Percentiles rank a stretch among this genome's conserved stretches.
Conservation (phyloP, 2,113 vertebrate genomes). For the Apteryx owenii region DNA sequence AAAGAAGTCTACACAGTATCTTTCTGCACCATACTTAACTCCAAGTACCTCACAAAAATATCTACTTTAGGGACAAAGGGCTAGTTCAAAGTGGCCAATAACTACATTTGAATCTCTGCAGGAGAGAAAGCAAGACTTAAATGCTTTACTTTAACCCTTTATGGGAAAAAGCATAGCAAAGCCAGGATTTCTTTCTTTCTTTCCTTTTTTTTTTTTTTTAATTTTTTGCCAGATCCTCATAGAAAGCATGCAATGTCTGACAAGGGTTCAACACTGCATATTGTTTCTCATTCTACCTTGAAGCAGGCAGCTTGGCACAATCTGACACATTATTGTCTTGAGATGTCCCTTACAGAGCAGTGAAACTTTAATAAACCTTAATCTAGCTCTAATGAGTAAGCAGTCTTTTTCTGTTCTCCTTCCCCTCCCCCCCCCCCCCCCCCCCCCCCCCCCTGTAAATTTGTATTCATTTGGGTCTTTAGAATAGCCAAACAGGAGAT, state of each 20-base stretch:
- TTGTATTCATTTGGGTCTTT: background rate
- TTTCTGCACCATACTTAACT: background rate
- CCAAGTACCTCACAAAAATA: background rate
- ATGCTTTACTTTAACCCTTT: background rate
- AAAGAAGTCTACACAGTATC: background rate
- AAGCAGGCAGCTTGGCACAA: background rate
- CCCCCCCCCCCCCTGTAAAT: background rate
- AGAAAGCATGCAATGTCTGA: background rate
- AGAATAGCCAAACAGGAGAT: background rate
- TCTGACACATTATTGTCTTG: background rate
- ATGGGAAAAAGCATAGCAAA: background rate
- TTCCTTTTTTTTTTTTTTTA: background rate
- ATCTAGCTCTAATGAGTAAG: background rate
- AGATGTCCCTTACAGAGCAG: background rate
- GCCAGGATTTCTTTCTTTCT: too few species aligned
- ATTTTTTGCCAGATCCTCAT: background rate
- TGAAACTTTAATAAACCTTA: background rate
- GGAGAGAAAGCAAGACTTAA: background rate
- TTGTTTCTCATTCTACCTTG: background rate
- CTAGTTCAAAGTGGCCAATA: background rate
- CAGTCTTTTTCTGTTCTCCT: background rate
- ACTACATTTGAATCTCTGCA: background rate
- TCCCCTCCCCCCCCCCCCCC: accelerated
- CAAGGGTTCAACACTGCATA: background rate
- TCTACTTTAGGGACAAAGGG: background rate